phyloP scores from a whole-genome alignment of 2,797 vertebrate species.

The Acanthurus leucopareius region DNA sequence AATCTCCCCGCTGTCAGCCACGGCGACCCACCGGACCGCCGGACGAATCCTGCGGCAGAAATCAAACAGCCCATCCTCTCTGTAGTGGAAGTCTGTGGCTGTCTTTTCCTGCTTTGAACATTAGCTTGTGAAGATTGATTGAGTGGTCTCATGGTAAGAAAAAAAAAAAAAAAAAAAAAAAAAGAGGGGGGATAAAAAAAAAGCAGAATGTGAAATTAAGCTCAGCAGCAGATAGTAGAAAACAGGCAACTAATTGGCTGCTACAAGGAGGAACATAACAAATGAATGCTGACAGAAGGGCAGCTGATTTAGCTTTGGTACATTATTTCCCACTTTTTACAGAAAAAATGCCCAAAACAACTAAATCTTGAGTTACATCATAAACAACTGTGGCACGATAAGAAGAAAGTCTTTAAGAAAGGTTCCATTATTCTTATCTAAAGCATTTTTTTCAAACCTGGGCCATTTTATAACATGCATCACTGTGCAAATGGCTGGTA shows the following conservation, averaged over 20 bases:
- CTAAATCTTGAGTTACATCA: constrained; percentile 5
- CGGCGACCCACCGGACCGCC: constrained; percentile 69
- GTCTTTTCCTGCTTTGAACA: constrained; percentile 71
- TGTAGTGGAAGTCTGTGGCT: constrained; percentile 64
- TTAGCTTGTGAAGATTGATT: constrained; percentile 67
- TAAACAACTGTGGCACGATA: not conserved
- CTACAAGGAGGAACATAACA: constrained; percentile 36
- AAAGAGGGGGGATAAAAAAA: constrained; percentile 42
- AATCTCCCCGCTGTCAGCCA: constrained; percentile 79
- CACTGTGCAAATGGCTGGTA: too few relatives aligned
- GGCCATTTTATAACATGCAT: too few relatives aligned
- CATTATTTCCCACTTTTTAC: constrained; percentile 7
- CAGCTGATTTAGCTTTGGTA: constrained; percentile 6
- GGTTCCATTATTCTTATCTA: too few relatives aligned
- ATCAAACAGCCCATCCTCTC: constrained; percentile 69
- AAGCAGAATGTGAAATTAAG: constrained; percentile 54
- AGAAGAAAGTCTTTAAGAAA: not conserved
- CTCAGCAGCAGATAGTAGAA: constrained; percentile 26
- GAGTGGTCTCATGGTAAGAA: constrained; percentile 45
- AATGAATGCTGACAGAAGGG: constrained; percentile 24
- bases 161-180: too few relatives aligned
- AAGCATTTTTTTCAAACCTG: too few relatives aligned
- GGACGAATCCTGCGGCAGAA: constrained; percentile 60
- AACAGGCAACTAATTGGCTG: constrained; percentile 52
- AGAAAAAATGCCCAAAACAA: constrained; percentile 3